Percentiles rank a stretch among this genome's conserved stretches.
Conservation (phyloP, 2,888 invertebrate genomes). For the Brachynemurus nebulosus region DNA sequence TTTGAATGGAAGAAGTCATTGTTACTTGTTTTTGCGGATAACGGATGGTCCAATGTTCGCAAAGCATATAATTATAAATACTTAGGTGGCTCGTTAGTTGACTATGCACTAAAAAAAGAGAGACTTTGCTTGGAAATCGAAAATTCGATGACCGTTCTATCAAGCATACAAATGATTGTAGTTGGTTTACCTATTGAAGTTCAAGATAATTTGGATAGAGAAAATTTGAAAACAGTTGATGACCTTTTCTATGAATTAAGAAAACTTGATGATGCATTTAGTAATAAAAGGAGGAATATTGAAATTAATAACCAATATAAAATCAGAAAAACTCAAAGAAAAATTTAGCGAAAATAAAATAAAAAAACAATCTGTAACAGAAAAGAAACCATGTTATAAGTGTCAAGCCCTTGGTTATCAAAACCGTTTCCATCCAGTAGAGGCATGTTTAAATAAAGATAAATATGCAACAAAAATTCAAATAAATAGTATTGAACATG, state of each 20-base stretch:
- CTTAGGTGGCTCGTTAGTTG: constrained; percentile 8
- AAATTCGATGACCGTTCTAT: not conserved
- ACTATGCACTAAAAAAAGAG: constrained; percentile 10
- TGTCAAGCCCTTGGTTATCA: constrained; percentile 5
- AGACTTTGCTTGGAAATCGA: constrained; percentile 9
- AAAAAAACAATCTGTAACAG: not conserved
- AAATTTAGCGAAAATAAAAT: constrained; percentile 1
- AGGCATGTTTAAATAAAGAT: constrained; percentile 8
- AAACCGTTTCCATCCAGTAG: constrained; percentile 7
- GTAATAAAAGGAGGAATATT: not conserved
- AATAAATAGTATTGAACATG: too few species aligned
- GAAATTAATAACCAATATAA: not conserved
- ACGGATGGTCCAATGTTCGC: constrained; percentile 9
- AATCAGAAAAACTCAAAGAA: constrained; percentile 2
- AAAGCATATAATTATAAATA: constrained; percentile 10
- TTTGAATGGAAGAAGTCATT: constrained; percentile 4
- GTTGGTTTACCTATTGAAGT: constrained; percentile 9
- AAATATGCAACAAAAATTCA: not conserved
- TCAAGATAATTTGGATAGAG: constrained; percentile 8
- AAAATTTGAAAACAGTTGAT: constrained; percentile 6
- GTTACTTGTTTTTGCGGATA: constrained; percentile 9
- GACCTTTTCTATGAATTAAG: constrained; percentile 8
- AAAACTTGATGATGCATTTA: constrained; percentile 6
- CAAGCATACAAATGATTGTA: constrained; percentile 10
- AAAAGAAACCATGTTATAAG: constrained; percentile 6